A percentile compares a stretch with the other conserved stretches of the same genome.
Evolutionary conservation across 2,797 vertebrate genomes (phyloP).

Genomic region (Coilia nasus): DNA sequence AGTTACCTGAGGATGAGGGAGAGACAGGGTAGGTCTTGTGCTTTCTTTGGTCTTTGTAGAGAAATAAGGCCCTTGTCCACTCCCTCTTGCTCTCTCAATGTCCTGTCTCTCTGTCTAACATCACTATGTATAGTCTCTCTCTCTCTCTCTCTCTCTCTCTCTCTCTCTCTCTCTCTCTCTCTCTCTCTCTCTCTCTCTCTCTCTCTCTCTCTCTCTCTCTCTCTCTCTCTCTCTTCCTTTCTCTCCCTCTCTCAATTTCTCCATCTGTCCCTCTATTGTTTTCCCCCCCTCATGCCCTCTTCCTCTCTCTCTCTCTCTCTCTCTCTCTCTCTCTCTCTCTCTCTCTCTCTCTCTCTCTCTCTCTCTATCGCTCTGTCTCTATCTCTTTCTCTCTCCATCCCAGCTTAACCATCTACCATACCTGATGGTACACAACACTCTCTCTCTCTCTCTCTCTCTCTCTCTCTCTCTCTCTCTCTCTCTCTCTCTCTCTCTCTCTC

Average conservation of each 20-base stretch:
- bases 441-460: background rate
- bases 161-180: too few relatives aligned
- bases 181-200: constrained; percentile 33
- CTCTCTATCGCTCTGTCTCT: background rate
- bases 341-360: background rate
- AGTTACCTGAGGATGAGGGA: too few relatives aligned
- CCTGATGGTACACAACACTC: too few relatives aligned
- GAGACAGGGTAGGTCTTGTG: too few relatives aligned
- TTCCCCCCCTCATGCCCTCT: too few relatives aligned
- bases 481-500: background rate
- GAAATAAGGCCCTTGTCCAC: too few relatives aligned
- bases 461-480: background rate
- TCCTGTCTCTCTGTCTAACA: too few relatives aligned
- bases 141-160: too few relatives aligned
- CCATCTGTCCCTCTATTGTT: too few relatives aligned
- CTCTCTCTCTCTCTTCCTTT: constrained; percentile 22
- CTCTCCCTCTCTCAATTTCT: constrained; percentile 18
- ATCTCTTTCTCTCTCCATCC: background rate
- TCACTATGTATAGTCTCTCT: too few relatives aligned
- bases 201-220: constrained; percentile 32
- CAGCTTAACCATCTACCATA: too few relatives aligned
- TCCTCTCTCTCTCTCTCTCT: background rate
- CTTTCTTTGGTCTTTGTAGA: too few relatives aligned
- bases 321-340: background rate
- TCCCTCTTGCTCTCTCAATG: constrained; percentile 29